Conservation (phyloP, 1,140 invertebrate species). For the Nasonia vitripennis region DNA sequence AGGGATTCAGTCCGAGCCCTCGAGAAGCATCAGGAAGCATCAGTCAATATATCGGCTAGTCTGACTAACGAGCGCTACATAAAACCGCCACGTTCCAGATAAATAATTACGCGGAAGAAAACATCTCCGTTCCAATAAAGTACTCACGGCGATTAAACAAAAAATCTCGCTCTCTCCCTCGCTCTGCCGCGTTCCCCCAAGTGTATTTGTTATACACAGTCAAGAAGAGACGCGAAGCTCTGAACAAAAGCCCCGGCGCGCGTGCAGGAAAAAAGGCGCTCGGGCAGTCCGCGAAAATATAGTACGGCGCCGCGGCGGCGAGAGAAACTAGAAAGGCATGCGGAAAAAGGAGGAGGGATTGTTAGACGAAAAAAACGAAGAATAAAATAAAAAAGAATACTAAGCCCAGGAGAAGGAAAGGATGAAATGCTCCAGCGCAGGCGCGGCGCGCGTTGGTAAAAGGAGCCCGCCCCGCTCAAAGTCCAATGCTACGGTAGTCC, state of each 20-base stretch:
- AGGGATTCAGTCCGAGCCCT: not conserved
- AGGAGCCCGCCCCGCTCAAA: too few relatives aligned
- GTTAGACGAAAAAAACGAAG: not conserved
- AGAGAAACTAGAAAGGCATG: not conserved
- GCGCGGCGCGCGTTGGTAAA: not conserved
- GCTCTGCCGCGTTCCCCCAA: not conserved
- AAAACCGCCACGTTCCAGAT: not conserved
- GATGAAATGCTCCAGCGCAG: not conserved
- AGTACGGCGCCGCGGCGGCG: too few relatives aligned
- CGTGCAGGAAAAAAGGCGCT: not conserved
- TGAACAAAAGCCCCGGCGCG: not conserved
- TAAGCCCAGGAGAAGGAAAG: too few relatives aligned
- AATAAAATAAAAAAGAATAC: not conserved
- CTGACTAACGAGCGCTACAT: not conserved
- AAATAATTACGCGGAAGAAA: slow-evolving; percentile 2
- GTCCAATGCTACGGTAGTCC: too few relatives aligned
- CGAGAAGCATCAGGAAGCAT: slow-evolving; percentile 2
- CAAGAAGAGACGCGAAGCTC: not conserved
- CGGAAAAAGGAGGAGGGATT: not conserved
- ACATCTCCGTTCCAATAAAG: not conserved
- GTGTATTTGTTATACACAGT: not conserved
- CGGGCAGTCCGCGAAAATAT: not conserved
- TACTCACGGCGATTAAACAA: not conserved
- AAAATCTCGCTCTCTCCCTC: not conserved
- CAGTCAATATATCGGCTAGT: not conserved